Evolutionary conservation across 2,113 vertebrate species (phyloP).

Genomic region (Meleagris gallopavo): DNA sequence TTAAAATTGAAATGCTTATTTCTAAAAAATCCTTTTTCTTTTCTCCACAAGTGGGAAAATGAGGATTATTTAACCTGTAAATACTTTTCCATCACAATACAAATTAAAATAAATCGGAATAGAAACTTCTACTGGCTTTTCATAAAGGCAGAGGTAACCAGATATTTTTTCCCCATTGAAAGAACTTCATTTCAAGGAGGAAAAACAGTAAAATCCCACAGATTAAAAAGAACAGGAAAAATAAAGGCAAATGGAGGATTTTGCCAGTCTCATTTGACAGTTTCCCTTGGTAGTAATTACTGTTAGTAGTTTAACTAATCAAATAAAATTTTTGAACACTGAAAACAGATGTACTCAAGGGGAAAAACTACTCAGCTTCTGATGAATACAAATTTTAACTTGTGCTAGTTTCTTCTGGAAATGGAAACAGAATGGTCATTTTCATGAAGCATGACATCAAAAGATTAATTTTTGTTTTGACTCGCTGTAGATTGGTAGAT

Average conservation of each 20-base stretch:
- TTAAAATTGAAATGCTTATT: background rate
- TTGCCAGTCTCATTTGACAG: background rate
- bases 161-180: background rate
- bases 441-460: background rate
- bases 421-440: background rate
- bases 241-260: background rate
- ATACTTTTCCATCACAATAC: background rate
- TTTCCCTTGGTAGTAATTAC: background rate
- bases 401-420: background rate
- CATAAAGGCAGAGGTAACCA: background rate
- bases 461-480: background rate
- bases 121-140: background rate
- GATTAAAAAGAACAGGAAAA: background rate
- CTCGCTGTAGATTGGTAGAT: background rate
- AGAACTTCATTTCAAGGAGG: background rate
- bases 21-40: background rate
- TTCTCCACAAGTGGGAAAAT: background rate
- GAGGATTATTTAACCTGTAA: background rate
- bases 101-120: background rate
- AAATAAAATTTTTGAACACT: background rate
- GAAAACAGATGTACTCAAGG: background rate
- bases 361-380: background rate
- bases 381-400: background rate
- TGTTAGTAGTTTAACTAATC: background rate
- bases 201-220: background rate